Evolutionary conservation across 2,113 vertebrate genomes (phyloP).

Genomic region (Crotalus tigris): DNA sequence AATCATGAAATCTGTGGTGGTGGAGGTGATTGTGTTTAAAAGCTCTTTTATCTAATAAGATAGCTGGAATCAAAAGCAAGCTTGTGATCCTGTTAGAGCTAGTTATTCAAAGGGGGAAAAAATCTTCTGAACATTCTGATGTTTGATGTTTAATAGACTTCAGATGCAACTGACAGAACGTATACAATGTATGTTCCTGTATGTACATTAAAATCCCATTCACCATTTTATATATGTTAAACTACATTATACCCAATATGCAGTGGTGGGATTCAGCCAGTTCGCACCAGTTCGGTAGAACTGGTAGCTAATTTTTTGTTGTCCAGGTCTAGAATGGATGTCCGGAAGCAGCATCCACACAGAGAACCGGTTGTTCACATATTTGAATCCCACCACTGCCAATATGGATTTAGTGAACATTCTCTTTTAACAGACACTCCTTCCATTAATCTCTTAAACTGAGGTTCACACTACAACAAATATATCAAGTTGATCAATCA

Average conservation of each 20-base stretch:
- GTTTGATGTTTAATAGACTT: not conserved
- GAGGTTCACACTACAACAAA: not conserved
- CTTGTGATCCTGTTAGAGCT: not conserved
- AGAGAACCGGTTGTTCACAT: too few relatives aligned
- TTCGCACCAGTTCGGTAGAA: too few relatives aligned
- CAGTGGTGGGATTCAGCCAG: too few relatives aligned
- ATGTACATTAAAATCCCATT: not conserved
- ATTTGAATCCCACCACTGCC: too few relatives aligned
- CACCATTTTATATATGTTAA: not conserved
- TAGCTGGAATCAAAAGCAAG: not conserved
- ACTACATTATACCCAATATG: not conserved
- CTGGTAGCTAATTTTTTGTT: too few relatives aligned
- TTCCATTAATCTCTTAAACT: not conserved
- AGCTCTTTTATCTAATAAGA: not conserved
- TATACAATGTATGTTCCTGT: not conserved
- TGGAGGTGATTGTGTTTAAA: not conserved
- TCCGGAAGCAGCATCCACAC: too few relatives aligned
- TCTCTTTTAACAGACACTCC: not conserved
- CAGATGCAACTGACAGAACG: not conserved
- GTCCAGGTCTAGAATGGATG: too few relatives aligned
- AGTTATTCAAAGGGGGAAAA: not conserved
- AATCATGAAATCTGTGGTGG: not conserved
- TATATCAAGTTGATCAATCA: not conserved
- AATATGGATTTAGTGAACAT: not conserved
- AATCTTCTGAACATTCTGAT: not conserved